Conservation (phyloP, 2,113 vertebrate species). For the Bolborhynchus lineola region DNA sequence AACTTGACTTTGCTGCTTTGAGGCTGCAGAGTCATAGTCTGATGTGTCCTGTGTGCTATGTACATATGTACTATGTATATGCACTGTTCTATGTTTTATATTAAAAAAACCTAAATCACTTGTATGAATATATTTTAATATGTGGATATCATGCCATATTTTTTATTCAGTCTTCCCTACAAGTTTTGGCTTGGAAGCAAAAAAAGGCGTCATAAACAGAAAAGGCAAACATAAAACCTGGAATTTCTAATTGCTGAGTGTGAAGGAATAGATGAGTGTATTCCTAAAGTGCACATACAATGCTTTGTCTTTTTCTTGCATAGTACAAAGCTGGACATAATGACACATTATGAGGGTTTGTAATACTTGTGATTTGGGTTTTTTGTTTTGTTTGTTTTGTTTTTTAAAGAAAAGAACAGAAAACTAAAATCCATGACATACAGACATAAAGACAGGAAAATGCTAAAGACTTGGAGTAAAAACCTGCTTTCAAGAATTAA, state of each 20-base stretch:
- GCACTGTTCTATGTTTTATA: background rate
- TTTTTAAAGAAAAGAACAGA: background rate
- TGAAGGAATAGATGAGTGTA: background rate
- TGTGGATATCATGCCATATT: background rate
- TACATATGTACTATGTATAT: accelerated
- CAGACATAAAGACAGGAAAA: background rate
- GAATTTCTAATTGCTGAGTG: background rate
- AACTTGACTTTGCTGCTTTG: background rate
- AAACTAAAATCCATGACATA: background rate
- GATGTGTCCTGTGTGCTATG: background rate
- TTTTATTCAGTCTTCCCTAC: background rate
- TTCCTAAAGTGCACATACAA: background rate
- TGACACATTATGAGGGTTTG: background rate
- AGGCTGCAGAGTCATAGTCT: background rate
- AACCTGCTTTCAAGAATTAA: background rate
- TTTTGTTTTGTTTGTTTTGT: background rate
- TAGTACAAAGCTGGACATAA: background rate
- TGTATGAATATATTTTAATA: background rate
- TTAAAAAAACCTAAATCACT: background rate
- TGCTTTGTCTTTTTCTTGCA: background rate
- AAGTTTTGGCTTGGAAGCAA: background rate
- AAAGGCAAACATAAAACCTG: background rate
- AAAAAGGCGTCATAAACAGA: background rate
- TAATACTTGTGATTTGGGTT: background rate
- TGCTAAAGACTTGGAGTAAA: background rate